Conservation (phyloP, 2,797 vertebrate species). For the Sebastes minor region DNA sequence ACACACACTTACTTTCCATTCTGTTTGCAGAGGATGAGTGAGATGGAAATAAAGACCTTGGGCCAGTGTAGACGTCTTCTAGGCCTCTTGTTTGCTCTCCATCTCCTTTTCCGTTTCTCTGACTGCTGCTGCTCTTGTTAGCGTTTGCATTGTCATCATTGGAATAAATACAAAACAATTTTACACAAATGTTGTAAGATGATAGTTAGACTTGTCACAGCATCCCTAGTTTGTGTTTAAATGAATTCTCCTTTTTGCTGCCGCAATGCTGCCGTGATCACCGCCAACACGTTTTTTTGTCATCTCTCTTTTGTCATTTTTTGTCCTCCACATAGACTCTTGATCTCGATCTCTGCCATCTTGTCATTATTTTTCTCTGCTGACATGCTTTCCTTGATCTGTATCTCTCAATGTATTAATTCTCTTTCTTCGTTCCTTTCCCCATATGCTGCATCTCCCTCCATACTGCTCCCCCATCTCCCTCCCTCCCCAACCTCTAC, state of each 20-base stretch:
- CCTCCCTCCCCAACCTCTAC: neutral
- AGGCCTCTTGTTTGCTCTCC: neutral
- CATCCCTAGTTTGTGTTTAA: neutral
- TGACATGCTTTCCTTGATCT: conserved; percentile 5
- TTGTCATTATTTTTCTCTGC: neutral
- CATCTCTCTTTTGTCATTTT: neutral
- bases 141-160: neutral
- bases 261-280: neutral
- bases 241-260: neutral
- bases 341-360: neutral
- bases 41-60: conserved; percentile 26
- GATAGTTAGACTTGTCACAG: neutral
- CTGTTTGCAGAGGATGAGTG: conserved; percentile 21
- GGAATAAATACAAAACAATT: neutral
- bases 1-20: neutral
- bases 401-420: conserved; percentile 14
- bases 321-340: neutral
- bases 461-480: neutral
- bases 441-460: neutral
- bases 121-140: neutral
- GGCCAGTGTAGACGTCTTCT: conserved; percentile 2
- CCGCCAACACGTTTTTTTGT: neutral
- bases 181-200: neutral
- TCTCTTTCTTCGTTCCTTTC: conserved; percentile 24
- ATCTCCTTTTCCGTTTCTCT: neutral